phyloP scores from a whole-genome alignment of 2,113 vertebrate species.

The Esox niger region DNA sequence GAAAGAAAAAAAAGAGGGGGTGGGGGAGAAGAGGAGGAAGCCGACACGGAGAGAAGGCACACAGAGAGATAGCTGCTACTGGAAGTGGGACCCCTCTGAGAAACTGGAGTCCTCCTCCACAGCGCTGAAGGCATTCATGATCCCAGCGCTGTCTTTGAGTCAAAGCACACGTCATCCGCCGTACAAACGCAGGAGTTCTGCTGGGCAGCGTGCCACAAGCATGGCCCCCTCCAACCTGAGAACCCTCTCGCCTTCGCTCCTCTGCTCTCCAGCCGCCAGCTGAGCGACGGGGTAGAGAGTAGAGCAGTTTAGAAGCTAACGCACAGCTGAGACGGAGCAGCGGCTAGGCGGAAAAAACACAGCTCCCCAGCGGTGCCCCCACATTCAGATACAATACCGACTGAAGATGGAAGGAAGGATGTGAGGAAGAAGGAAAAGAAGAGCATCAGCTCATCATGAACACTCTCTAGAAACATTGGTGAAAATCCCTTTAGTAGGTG shows the following conservation, averaged over 20 bases:
- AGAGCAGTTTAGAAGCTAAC: neutral
- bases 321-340: neutral
- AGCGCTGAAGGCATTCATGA: conserved; percentile 76
- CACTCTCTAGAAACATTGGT: no score
- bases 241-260: conserved; percentile 12
- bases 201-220: conserved; percentile 70
- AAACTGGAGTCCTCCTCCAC: conserved; percentile 75
- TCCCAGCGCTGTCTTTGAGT: conserved; percentile 76
- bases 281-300: neutral
- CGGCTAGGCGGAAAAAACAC: neutral
- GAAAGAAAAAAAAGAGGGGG: conserved; percentile 42
- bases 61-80: conserved; percentile 41
- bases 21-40: conserved; percentile 47
- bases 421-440: neutral
- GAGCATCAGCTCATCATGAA: no score
- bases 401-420: neutral
- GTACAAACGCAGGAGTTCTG: conserved; percentile 70
- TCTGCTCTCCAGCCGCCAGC: neutral
- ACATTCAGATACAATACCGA: no score
- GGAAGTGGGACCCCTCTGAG: conserved; percentile 50
- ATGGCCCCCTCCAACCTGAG: conserved; percentile 35
- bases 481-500: no score
- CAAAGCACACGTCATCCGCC: conserved; percentile 66
- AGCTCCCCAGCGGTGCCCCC: neutral
- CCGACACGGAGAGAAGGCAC: conserved; percentile 58